Evolutionary conservation across 37 sponge, comb jelly and placozoan genomes (phyloP), one percentile per base, ranked within the genome.

Genomic region (Diacarnus erythraeanus): DNA sequence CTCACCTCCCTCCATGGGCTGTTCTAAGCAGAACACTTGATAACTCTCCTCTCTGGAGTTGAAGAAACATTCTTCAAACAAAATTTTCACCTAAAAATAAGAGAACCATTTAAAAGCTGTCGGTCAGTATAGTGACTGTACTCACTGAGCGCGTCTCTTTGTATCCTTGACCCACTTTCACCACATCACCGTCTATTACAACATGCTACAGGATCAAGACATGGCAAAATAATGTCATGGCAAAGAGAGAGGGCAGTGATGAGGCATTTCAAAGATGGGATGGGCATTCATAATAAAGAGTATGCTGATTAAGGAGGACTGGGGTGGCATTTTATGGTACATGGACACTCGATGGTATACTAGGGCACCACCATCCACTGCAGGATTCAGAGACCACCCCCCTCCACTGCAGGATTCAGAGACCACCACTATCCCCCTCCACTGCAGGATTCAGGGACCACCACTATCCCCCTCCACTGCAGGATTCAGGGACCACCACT

Each of bases 41-140:
- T 91, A 96, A 30, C 92, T 93, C 91, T 93, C 86, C 30, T 96
- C 97, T 44, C 73, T 33, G 0, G 60, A 64, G 67, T 93, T 93
- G 77, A 83, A 98, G 90, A 94, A 92, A 66, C 88, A 83, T 41
- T 98, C 99, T 42, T 98, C 94, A 78, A 98, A 95, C 31, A 98
- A 68, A n/a, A 98, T 91, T 37, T 86, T 81, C 30, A 95, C 98
- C 89, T 94, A 3, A 0, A 57, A 51, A 42, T 17, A 29, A 56
- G 56, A 38, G 38, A 35, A 31, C 25, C 37, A 47, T 3, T 8
- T 9, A 23, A 43, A 25, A 42, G 21, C 34, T 18, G 0, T 56
- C 59, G 25, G 64, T 61, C 25, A 23, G 64, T 61, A 8, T 27
- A n/a, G n/a, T n/a, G n/a, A 67, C 5, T 18, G 15, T 3, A 71